Evolutionary conservation across 2,888 invertebrate species (phyloP), one percentile per base, ranked within the genome.

Genomic region (Tetragonula carbonaria): DNA sequence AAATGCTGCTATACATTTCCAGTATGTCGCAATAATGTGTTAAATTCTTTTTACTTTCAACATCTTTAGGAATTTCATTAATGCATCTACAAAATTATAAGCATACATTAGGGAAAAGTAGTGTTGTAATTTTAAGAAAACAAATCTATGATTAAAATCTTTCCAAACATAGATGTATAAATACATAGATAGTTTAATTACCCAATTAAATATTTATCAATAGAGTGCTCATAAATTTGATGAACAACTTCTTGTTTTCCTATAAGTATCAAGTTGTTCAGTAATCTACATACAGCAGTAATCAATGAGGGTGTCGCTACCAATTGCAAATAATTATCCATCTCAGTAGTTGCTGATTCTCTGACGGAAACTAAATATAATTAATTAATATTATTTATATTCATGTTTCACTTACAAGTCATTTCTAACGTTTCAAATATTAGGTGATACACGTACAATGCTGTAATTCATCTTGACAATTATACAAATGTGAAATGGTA

Each of bases 1-100:
- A 95, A 63, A 96, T 92, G 51, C 93, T 92, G 1, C 94, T 92
- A 86, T 95, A 95, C 95, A 96, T 95, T 92, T 95, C 95, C 74
- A 96, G 84, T 78, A 95, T 92, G 65, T 95, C 95, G 79, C 94
- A 94, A 86, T 95, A 95, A 67, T 95, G 91, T 3, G 94, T 91
- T 11, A 95, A 85, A 87, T 94, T 94, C 86, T 91, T 94, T 23
- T 94, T 94, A 66, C 91, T 93, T 5, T 91, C 92, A 3, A 94
- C 90, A 78, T 91, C 91, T 71, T 93, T 91, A 3, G 94, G 93
- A 53, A 95, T 94, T 63, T 92, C 92, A 18, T 91, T 93, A 68
- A 95, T 91, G 66, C 95, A 95, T 55, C 95, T 95, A 85, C 72
- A 90, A 91, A 91, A 5, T 53, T 38, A 45, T 6, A 23, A 18